phyloP scores from a whole-genome alignment of 2,888 invertebrate species.

The Hydriomena furcata region DNA sequence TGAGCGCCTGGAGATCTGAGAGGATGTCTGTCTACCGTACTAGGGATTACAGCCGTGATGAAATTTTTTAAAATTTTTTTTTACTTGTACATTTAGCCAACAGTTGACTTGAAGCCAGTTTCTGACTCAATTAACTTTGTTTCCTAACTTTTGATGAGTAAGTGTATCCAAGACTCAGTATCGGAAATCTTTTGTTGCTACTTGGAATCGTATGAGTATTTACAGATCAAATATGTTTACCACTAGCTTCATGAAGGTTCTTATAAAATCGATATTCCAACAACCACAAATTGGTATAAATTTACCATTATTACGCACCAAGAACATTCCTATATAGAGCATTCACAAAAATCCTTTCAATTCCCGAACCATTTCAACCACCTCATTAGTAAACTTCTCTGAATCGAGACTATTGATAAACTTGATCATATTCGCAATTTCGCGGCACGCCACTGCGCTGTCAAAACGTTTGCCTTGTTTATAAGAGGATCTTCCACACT shows the following conservation, averaged over 20 bases:
- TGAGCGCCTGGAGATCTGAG: too few species aligned
- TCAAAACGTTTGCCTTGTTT: conserved; percentile 23
- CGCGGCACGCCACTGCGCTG: conserved; percentile 12
- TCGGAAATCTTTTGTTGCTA: too few species aligned
- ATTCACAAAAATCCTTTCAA: conserved; percentile 14
- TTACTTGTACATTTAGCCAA: too few species aligned
- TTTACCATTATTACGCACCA: background rate
- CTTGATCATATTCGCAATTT: conserved; percentile 26
- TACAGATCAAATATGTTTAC: too few species aligned
- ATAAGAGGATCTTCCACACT: conserved; percentile 6
- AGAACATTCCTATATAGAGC: conserved; percentile 4
- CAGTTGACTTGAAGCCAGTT: too few species aligned
- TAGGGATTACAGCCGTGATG: too few species aligned
- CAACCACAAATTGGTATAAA: conserved; percentile 5
- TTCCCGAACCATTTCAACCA: conserved; percentile 15
- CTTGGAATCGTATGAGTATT: too few species aligned
- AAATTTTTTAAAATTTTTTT: too few species aligned
- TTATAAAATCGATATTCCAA: background rate
- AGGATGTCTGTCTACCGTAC: too few species aligned
- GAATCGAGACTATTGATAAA: conserved; percentile 24
- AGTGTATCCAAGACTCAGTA: too few species aligned
- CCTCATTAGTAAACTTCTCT: conserved; percentile 22
- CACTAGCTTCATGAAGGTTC: background rate
- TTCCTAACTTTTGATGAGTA: too few species aligned
- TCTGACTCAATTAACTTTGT: too few species aligned